phyloP scores from a whole-genome alignment of 2,888 invertebrate genomes.

The Scelioninae gen. 1 region DNA sequence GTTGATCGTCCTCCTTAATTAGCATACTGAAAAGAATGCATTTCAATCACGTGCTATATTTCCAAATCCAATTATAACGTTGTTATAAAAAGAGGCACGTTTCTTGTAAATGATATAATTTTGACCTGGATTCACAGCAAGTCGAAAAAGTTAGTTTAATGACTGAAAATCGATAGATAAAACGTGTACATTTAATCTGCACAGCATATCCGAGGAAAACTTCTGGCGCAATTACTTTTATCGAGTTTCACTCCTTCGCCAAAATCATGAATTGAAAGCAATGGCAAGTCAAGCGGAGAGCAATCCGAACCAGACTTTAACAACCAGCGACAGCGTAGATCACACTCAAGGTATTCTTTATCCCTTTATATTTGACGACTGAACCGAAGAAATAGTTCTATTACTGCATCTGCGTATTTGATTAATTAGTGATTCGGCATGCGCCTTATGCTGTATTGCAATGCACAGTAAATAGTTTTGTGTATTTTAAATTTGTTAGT shows the following conservation, averaged over 20 bases:
- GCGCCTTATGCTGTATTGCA: constrained; percentile 68
- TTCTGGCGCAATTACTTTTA: constrained; percentile 99
- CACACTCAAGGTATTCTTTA: constrained; percentile 86
- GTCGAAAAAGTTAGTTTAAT: constrained; percentile 20
- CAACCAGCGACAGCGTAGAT: constrained; percentile 85
- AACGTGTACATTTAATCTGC: constrained; percentile 68
- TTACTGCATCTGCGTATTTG: constrained; percentile 54
- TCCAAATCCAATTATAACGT: neutral
- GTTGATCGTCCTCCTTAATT: too few species aligned
- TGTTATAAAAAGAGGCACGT: constrained; percentile 2
- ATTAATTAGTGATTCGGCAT: constrained; percentile 56
- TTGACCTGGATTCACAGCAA: constrained; percentile 8
- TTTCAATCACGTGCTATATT: neutral
- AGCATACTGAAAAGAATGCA: too few species aligned
- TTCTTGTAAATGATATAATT: constrained; percentile 17
- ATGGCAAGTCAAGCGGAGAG: constrained; percentile 85
- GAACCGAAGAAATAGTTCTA: constrained; percentile 19
- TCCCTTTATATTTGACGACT: neutral
- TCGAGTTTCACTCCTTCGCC: constrained; percentile 98
- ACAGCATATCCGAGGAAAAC: constrained; percentile 96
- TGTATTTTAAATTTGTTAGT: neutral
- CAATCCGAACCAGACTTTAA: constrained; percentile 80
- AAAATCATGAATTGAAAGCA: constrained; percentile 95
- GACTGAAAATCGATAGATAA: constrained; percentile 30
- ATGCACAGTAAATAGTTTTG: constrained; percentile 62